A percentile compares a stretch with the other conserved stretches of the same genome.
Conservation (phyloP, 2,113 vertebrate genomes). For the Misgurnus anguillicaudatus region DNA sequence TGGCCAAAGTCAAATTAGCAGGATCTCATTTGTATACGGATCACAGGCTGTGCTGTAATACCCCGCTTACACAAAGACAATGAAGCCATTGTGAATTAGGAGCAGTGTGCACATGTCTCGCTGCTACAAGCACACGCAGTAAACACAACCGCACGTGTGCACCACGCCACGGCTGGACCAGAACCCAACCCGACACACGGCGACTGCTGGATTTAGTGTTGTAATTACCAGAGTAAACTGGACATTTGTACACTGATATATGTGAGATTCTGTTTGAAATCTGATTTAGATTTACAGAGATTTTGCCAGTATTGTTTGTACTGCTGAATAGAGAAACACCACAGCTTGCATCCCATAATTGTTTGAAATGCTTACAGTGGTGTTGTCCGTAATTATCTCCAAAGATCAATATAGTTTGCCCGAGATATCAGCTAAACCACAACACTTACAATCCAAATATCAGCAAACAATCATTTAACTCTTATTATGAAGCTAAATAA, state of each 20-base stretch:
- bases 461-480: constrained; percentile 34
- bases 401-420: constrained; percentile 17
- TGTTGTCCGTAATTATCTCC: not conserved
- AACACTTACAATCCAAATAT: constrained; percentile 35
- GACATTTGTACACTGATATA: not conserved
- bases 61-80: constrained; percentile 27
- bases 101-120: constrained; percentile 45
- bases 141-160: constrained; percentile 37
- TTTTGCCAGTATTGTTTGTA: not conserved
- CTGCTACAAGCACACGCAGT: constrained; percentile 33
- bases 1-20: constrained; percentile 43
- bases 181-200: not conserved
- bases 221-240: no score
- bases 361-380: constrained; percentile 7
- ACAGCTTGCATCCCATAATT: constrained; percentile 15
- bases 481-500: not conserved
- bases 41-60: constrained; percentile 46
- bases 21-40: constrained; percentile 44
- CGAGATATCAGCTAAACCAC: constrained; percentile 3
- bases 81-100: constrained; percentile 45
- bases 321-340: not conserved
- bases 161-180: not conserved
- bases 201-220: not conserved
- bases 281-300: not conserved
- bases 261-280: not conserved